Conservation (phyloP, 2,113 vertebrate species). For the Podarcis muralis region DNA sequence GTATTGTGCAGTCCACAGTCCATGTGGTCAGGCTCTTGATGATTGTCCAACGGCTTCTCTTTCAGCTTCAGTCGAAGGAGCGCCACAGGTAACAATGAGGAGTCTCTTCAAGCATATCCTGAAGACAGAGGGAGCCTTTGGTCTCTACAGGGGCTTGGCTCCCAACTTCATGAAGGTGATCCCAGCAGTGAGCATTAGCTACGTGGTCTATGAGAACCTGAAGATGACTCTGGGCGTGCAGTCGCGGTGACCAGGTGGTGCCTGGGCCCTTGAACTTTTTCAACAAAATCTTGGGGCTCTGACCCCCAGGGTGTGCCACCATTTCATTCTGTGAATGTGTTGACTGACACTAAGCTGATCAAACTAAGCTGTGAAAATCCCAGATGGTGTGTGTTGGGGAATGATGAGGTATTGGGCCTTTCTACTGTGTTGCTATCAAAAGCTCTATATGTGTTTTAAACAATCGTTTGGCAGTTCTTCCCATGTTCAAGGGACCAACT, state of each 20-base stretch:
- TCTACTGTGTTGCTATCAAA: constrained; percentile 51
- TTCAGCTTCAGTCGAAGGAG: constrained; percentile 85
- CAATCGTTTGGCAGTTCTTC: background rate
- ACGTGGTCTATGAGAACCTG: constrained; percentile 95
- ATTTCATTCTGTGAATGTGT: constrained; percentile 97
- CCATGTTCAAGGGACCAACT: background rate
- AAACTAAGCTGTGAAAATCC: constrained; percentile 76
- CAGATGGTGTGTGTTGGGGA: constrained; percentile 43
- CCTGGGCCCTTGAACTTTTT: constrained; percentile 49
- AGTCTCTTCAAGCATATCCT: constrained; percentile 92
- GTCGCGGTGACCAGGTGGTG: constrained; percentile 82
- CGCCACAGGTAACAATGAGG: constrained; percentile 88
- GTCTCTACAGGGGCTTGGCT: constrained; percentile 93
- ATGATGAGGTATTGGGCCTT: constrained; percentile 49
- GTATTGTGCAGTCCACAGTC: background rate
- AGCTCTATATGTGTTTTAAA: constrained; percentile 21
- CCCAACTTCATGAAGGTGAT: constrained; percentile 99
- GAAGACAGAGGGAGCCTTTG: constrained; percentile 87
- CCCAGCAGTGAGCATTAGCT: constrained; percentile 98
- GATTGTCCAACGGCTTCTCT: background rate
- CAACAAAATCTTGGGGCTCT: constrained; percentile 59
- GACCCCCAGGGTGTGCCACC: constrained; percentile 65
- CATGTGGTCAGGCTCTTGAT: background rate
- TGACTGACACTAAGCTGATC: constrained; percentile 74
- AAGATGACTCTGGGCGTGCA: constrained; percentile 90